Evolutionary conservation across 2,113 vertebrate species (phyloP).

Genomic region (Myotis davidii): DNA sequence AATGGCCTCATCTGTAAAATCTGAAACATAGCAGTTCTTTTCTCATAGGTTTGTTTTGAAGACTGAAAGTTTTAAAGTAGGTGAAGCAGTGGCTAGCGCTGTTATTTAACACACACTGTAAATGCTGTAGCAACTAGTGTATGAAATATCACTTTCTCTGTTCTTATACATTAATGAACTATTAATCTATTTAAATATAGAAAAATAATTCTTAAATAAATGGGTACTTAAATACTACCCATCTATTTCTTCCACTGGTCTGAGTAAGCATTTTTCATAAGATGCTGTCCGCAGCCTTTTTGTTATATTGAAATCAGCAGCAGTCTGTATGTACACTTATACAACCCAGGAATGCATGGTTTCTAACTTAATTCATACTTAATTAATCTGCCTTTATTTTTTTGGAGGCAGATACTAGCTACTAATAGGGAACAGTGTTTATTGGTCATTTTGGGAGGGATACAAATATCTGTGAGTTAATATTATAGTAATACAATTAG

Average conservation of each 20-base stretch:
- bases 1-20: background rate
- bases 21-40: background rate
- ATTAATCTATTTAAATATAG: background rate
- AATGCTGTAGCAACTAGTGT: background rate
- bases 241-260: background rate
- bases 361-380: background rate
- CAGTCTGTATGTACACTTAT: background rate
- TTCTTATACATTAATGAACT: background rate
- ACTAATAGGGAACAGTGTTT: background rate
- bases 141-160: background rate
- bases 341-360: background rate
- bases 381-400: background rate
- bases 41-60: background rate
- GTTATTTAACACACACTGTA: background rate
- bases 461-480: background rate
- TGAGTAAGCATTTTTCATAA: background rate
- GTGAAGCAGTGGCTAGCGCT: background rate
- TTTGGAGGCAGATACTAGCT: background rate
- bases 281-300: background rate
- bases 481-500: constrained; percentile 21
- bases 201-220: background rate
- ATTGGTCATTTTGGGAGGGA: background rate
- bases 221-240: background rate
- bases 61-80: constrained; percentile 18
- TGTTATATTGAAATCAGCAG: background rate